phyloP scores from a whole-genome alignment of 1,140 invertebrate species.

The Chelonus insularis region DNA sequence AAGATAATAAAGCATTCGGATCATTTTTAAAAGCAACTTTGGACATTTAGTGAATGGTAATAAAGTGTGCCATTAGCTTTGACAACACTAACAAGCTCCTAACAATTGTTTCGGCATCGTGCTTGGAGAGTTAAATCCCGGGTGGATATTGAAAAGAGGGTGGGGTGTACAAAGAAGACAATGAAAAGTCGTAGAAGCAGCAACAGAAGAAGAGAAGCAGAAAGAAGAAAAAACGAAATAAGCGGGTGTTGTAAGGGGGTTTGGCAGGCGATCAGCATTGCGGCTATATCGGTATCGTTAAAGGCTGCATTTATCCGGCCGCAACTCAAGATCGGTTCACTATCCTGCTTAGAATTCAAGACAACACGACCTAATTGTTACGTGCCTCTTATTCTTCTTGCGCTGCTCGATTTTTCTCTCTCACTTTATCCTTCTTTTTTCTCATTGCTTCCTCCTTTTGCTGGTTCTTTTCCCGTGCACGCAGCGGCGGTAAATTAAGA shows the following conservation, averaged over 20 bases:
- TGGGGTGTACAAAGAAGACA: constrained; percentile 23
- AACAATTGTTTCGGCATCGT: constrained; percentile 54
- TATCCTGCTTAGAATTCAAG: constrained; percentile 60
- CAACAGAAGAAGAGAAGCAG: constrained; percentile 11
- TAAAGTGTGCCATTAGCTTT: constrained; percentile 55
- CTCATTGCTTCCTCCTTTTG: not conserved
- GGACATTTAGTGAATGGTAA: constrained; percentile 34
- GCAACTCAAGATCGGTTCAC: constrained; percentile 53
- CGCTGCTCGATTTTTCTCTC: not conserved
- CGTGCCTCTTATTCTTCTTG: constrained; percentile 39
- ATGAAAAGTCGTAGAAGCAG: constrained; percentile 30
- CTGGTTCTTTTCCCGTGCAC: constrained; percentile 3
- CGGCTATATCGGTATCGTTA: constrained; percentile 59
- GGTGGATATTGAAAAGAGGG: not conserved
- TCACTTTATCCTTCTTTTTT: not conserved
- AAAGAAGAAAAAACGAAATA: constrained; percentile 20
- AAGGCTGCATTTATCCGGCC: constrained; percentile 56
- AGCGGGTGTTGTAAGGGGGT: constrained; percentile 27
- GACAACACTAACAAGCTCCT: constrained; percentile 54
- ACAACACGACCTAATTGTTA: constrained; percentile 60
- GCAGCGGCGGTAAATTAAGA: constrained; percentile 53
- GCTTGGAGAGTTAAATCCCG: constrained; percentile 49
- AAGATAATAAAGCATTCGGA: not conserved
- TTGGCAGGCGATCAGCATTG: constrained; percentile 55
- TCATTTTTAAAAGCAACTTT: not conserved